Evolutionary conservation across 2,797 vertebrate genomes (phyloP).

Genomic region (Neosilurus mollespiculum): DNA sequence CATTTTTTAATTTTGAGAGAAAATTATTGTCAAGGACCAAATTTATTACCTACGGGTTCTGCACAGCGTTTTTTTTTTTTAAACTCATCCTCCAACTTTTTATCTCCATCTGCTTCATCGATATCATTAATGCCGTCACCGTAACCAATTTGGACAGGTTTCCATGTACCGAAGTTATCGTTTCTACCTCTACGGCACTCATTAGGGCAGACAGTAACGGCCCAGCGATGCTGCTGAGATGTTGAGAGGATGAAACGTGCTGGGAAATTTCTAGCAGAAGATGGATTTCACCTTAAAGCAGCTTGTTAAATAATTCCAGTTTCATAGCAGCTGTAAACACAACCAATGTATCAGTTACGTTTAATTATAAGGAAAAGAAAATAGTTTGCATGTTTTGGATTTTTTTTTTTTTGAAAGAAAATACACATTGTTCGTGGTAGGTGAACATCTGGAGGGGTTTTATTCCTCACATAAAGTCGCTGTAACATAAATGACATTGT

Average conservation of each 20-base stretch:
- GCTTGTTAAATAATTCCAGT: slow-evolving; percentile 36
- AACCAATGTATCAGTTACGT: slow-evolving; percentile 11
- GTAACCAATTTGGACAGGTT: background rate
- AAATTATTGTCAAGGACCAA: background rate
- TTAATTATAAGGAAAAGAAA: background rate
- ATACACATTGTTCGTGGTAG: slow-evolving; percentile 6
- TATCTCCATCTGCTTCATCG: background rate
- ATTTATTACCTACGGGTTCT: background rate
- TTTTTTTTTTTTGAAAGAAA: slow-evolving; percentile 4
- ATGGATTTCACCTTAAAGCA: slow-evolving; percentile 16
- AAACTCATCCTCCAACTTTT: background rate
- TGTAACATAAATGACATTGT: background rate
- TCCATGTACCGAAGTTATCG: background rate
- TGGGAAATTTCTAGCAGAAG: background rate
- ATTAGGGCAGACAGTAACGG: background rate
- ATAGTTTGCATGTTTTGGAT: no score
- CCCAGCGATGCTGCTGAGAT: background rate
- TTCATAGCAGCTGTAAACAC: slow-evolving; percentile 9
- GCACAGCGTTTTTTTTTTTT: background rate
- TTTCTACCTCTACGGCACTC: background rate
- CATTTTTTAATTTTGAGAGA: no score
- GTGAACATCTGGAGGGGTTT: background rate
- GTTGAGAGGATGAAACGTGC: background rate
- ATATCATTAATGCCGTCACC: background rate
- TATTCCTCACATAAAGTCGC: background rate